Conservation (phyloP, 2,113 vertebrate species). For the Sceloporus undulatus region DNA sequence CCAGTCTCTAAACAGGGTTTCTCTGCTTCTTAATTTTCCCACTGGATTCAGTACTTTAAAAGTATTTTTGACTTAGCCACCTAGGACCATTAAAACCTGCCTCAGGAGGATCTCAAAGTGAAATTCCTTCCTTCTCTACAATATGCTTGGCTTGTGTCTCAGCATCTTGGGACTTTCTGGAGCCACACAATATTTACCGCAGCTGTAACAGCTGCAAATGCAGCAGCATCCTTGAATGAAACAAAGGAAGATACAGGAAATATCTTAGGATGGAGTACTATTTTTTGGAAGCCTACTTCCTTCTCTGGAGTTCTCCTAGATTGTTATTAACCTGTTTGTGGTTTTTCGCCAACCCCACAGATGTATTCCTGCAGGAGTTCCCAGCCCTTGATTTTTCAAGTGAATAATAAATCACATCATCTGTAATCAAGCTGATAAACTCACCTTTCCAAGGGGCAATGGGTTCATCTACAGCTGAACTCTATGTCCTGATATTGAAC, state of each 20-base stretch:
- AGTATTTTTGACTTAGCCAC: background rate
- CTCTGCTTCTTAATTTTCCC: background rate
- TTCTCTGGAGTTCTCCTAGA: background rate
- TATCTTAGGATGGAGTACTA: background rate
- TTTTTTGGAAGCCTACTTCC: background rate
- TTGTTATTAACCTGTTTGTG: background rate
- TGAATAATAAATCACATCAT: background rate
- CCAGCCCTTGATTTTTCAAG: background rate
- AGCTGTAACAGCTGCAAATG: background rate
- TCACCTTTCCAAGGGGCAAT: background rate
- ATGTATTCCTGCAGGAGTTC: background rate
- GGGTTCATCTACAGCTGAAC: background rate
- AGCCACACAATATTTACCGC: background rate
- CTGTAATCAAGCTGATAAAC: background rate
- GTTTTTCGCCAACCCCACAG: background rate
- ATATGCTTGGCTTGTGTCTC: background rate
- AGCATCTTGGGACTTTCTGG: background rate
- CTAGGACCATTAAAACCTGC: background rate
- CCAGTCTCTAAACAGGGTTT: background rate
- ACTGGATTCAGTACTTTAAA: background rate
- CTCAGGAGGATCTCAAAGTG: background rate
- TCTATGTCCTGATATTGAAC: background rate
- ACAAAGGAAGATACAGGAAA: background rate
- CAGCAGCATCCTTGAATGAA: background rate
- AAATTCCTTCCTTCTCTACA: background rate